phyloP scores from a whole-genome alignment of 92 coral and sea anemone species.

The Porites rus region DNA sequence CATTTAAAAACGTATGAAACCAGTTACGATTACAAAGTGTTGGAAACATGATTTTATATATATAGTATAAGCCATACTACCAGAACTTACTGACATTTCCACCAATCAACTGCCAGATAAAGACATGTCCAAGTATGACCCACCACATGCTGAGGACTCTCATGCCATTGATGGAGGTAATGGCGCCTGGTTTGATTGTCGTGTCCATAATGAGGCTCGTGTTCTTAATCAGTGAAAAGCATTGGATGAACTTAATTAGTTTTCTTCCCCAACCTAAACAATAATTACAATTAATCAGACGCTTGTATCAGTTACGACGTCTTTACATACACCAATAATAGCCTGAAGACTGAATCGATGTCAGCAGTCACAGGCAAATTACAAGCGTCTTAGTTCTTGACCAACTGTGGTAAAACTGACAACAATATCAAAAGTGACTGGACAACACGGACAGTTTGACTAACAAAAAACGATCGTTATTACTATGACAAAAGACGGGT shows the following conservation, averaged over 20 bases:
- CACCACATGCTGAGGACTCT: constrained; percentile 94
- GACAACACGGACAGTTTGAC: no score
- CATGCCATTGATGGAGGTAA: constrained; percentile 88
- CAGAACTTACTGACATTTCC: constrained; percentile 37
- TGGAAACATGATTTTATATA: background rate
- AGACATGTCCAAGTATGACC: constrained; percentile 90
- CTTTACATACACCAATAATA: background rate
- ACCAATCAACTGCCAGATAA: constrained; percentile 17
- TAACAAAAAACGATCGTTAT: no score
- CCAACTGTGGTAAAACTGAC: no score
- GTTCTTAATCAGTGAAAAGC: constrained; percentile 82
- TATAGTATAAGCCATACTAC: no score
- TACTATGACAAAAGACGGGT: no score
- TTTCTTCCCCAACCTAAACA: background rate
- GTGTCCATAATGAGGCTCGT: constrained; percentile 79
- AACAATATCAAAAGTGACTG: no score
- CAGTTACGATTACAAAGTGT: background rate
- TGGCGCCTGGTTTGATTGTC: constrained; percentile 77
- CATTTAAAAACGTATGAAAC: background rate
- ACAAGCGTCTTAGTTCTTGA: no score
- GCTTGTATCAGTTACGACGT: no score
- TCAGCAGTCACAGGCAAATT: no score
- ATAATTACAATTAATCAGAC: background rate
- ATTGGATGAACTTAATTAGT: constrained; percentile 65
- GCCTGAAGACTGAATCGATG: no score